Percentiles rank a stretch among this genome's conserved stretches.
Evolutionary conservation across 2,113 vertebrate species (phyloP).

Genomic region (Pelodiscus sinensis): DNA sequence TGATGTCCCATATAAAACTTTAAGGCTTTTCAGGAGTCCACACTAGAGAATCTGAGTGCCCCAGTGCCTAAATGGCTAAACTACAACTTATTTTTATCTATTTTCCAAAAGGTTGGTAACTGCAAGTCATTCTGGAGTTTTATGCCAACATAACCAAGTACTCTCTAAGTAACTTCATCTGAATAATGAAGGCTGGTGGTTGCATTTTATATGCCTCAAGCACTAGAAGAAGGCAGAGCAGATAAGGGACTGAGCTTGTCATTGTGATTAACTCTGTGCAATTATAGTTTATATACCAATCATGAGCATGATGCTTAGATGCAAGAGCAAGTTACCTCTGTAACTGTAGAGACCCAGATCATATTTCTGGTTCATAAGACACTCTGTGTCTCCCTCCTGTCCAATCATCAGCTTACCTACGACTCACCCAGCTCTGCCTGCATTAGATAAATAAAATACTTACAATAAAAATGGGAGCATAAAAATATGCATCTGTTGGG

Average conservation of each 20-base stretch:
- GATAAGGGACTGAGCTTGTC: neutral
- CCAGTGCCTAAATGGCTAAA: neutral
- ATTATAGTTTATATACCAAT: neutral
- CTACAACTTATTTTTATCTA: constrained; percentile 62
- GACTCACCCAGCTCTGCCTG: neutral
- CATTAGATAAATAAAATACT: neutral
- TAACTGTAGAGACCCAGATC: neutral
- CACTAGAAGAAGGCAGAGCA: neutral
- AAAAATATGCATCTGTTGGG: neutral
- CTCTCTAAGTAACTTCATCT: constrained; percentile 52
- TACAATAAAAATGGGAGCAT: neutral
- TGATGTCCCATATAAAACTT: neutral
- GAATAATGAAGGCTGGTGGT: constrained; percentile 22
- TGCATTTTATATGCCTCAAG: constrained; percentile 42
- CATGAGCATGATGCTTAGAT: neutral
- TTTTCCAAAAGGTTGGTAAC: constrained; percentile 40
- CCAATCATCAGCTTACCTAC: neutral
- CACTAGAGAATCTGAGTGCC: neutral
- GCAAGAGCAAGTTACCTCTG: neutral
- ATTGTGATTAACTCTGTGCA: neutral
- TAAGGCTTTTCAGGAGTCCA: neutral
- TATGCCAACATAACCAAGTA: constrained; percentile 49
- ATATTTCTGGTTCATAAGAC: neutral
- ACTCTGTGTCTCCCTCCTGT: neutral
- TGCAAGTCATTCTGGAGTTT: constrained; percentile 6